Evolutionary conservation across 1,140 invertebrate genomes (phyloP).

Genomic region (Drosophila kepulauana): DNA sequence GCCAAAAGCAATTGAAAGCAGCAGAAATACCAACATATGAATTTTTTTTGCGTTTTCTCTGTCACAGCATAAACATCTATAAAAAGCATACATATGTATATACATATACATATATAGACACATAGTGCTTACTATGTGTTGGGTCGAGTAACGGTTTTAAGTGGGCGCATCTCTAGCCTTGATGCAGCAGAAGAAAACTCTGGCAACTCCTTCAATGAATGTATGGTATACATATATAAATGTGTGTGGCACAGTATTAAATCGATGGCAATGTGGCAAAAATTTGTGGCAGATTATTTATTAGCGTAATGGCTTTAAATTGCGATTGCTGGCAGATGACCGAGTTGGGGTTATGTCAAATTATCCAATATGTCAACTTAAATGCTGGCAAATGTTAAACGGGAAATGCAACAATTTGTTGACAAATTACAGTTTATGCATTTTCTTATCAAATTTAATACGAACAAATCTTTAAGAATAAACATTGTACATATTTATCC

Average conservation of each 20-base stretch:
- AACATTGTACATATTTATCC: neutral
- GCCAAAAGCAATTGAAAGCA: conserved; percentile 76
- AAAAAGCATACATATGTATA: conserved; percentile 26
- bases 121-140: neutral
- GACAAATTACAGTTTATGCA: too few relatives aligned
- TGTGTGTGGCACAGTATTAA: conserved; percentile 54
- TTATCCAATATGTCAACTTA: conserved; percentile 11
- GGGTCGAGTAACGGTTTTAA: conserved; percentile 14
- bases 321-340: conserved; percentile 46
- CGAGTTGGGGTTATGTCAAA: conserved; percentile 5
- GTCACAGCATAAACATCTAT: conserved; percentile 48
- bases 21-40: conserved; percentile 72
- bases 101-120: neutral
- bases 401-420: neutral
- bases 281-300: conserved; percentile 77
- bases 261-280: conserved; percentile 75
- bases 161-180: conserved; percentile 57
- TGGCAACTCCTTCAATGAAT: conserved; percentile 31
- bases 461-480: neutral
- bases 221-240: neutral
- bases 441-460: neutral
- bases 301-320: conserved; percentile 77
- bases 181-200: conserved; percentile 27
- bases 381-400: neutral
- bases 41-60: conserved; percentile 57